phyloP scores from a whole-genome alignment of 2,888 invertebrate genomes.

The Eudemis profundana region DNA sequence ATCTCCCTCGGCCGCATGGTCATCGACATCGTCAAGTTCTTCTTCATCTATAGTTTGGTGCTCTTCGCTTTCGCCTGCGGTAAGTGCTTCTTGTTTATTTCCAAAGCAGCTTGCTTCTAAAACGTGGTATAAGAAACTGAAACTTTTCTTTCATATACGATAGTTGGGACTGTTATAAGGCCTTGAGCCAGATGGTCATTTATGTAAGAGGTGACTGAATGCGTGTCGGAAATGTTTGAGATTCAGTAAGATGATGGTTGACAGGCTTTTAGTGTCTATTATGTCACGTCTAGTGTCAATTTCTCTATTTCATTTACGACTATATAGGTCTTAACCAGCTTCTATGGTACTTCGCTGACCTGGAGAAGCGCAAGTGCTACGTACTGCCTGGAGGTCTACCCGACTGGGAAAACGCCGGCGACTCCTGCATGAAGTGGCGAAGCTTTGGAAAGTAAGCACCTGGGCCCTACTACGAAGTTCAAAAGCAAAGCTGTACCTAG shows the following conservation, averaged over 20 bases:
- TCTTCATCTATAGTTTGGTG: slow-evolving; percentile 94
- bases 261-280: too few species aligned
- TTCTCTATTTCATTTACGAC: neutral
- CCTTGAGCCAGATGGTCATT: too few species aligned
- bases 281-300: neutral
- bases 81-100: slow-evolving; percentile 77
- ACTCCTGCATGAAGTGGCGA: slow-evolving; percentile 94
- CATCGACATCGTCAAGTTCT: slow-evolving; percentile 96
- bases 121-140: too few species aligned
- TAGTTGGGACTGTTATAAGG: too few species aligned
- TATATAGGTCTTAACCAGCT: slow-evolving; percentile 91
- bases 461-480: neutral
- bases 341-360: slow-evolving; percentile 96
- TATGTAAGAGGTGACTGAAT: too few species aligned
- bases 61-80: slow-evolving; percentile 97
- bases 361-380: slow-evolving; percentile 93
- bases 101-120: too few species aligned
- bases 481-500: neutral
- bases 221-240: too few species aligned
- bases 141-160: too few species aligned
- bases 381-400: slow-evolving; percentile 88
- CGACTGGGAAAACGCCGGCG: slow-evolving; percentile 91
- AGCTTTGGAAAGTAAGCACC: slow-evolving; percentile 91
- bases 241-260: too few species aligned
- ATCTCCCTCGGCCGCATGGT: slow-evolving; percentile 96